phyloP scores from a whole-genome alignment of 2,797 vertebrate genomes.

The Serranus cabrilla region DNA sequence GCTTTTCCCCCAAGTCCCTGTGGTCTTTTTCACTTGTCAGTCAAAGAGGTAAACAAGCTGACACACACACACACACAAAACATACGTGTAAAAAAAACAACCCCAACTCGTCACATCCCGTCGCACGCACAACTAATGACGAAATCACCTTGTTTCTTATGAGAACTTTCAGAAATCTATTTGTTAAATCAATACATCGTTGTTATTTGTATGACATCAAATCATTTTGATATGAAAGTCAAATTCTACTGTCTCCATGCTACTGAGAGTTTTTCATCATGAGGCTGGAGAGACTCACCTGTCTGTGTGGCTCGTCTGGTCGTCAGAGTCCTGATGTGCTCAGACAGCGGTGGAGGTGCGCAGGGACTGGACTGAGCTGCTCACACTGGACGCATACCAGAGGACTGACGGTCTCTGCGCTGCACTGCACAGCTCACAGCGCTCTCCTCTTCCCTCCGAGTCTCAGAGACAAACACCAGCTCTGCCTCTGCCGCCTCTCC shows the following conservation, averaged over 20 bases:
- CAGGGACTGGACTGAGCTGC: constrained; percentile 54
- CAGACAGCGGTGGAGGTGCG: constrained; percentile 44
- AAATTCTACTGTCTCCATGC: neutral
- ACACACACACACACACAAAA: constrained; percentile 40
- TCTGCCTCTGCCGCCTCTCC: constrained; percentile 70
- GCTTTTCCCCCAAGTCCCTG: constrained; percentile 43
- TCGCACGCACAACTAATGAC: constrained; percentile 36
- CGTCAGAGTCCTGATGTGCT: constrained; percentile 52
- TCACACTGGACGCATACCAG: constrained; percentile 71
- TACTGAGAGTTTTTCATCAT: constrained; percentile 7
- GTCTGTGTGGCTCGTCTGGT: constrained; percentile 66
- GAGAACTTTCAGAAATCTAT: constrained; percentile 49
- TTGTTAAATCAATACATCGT: constrained; percentile 2
- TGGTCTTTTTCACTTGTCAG: constrained; percentile 70
- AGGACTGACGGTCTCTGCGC: constrained; percentile 51
- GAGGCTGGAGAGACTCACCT: constrained; percentile 74
- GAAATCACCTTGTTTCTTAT: constrained; percentile 25
- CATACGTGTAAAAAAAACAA: constrained; percentile 28
- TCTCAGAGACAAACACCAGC: constrained; percentile 75
- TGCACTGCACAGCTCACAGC: constrained; percentile 49
- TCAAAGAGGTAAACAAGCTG: constrained; percentile 65
- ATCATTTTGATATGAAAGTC: neutral
- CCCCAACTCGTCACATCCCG: constrained; percentile 20
- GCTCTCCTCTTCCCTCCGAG: constrained; percentile 57
- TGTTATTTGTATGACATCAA: constrained; percentile 4